A percentile compares a stretch with the other conserved stretches of the same genome.
phyloP scores from a whole-genome alignment of 2,113 vertebrate genomes.

The Chloropsis cyanopogon region DNA sequence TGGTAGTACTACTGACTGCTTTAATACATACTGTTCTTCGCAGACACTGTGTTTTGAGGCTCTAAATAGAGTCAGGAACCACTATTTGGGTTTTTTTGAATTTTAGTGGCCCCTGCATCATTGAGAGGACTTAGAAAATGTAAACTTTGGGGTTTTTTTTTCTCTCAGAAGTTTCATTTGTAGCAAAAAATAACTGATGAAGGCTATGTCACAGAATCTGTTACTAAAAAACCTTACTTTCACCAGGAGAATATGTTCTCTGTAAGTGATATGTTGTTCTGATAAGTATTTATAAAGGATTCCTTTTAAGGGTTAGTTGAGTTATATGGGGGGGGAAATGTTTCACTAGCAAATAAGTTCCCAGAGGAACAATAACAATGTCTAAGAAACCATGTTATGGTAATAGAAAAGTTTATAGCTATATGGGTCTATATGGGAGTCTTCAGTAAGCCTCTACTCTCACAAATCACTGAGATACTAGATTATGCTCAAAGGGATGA shows the following conservation, averaged over 20 bases:
- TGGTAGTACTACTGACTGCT: background rate
- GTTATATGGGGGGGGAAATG: background rate
- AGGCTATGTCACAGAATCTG: background rate
- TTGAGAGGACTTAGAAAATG: background rate
- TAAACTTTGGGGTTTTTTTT: background rate
- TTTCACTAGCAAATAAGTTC: background rate
- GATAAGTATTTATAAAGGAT: background rate
- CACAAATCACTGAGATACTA: background rate
- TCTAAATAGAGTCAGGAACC: background rate
- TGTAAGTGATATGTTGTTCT: background rate
- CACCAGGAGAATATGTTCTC: background rate
- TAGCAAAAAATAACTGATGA: background rate
- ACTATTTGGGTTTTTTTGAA: background rate
- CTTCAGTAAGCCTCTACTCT: background rate
- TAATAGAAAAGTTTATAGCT: background rate
- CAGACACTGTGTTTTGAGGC: background rate
- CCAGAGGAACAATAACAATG: background rate
- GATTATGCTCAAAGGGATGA: background rate
- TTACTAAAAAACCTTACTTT: background rate
- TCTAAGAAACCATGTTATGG: background rate
- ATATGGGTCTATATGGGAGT: background rate
- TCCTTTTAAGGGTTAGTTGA: background rate
- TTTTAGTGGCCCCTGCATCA: background rate
- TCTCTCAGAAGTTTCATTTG: background rate
- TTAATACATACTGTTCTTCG: background rate